Conservation (phyloP, 2,888 invertebrate genomes). For the Sturmia bella region DNA sequence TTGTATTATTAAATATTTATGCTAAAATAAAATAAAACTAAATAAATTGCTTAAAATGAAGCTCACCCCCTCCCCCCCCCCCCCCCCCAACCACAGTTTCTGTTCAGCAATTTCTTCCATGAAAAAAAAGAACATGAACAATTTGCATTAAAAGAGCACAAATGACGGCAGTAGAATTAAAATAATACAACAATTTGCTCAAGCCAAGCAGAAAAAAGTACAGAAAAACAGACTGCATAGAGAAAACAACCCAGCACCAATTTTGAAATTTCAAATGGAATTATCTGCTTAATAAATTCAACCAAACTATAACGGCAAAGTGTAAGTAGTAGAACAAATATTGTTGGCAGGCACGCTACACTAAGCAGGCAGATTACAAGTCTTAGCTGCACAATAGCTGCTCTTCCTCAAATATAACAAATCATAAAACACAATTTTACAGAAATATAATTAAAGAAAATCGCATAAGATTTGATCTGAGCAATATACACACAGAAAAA, state of each 20-base stretch:
- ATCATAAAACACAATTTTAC: too few species aligned
- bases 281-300: constrained; percentile 58
- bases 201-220: constrained; percentile 16
- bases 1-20: constrained; percentile 54
- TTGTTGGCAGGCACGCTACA: neutral
- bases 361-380: too few species aligned
- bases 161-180: neutral
- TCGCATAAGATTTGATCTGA: too few species aligned
- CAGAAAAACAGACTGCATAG: constrained; percentile 1
- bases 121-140: constrained; percentile 3
- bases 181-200: neutral
- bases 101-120: constrained; percentile 15
- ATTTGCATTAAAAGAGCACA: constrained; percentile 44
- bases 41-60: constrained; percentile 35
- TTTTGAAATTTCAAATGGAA: constrained; percentile 57
- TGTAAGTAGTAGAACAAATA: neutral
- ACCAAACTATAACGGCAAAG: constrained; percentile 25
- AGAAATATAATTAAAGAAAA: too few species aligned
- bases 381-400: too few species aligned
- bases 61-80: constrained; percentile 30
- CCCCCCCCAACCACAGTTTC: neutral
- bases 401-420: neutral
- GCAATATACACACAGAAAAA: too few species aligned
- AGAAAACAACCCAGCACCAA: constrained; percentile 11
- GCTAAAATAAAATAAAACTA: constrained; percentile 36